Base-by-base conservation (phyloP, 2,113 vertebrate species). In the Alligator sinensis region DNA sequence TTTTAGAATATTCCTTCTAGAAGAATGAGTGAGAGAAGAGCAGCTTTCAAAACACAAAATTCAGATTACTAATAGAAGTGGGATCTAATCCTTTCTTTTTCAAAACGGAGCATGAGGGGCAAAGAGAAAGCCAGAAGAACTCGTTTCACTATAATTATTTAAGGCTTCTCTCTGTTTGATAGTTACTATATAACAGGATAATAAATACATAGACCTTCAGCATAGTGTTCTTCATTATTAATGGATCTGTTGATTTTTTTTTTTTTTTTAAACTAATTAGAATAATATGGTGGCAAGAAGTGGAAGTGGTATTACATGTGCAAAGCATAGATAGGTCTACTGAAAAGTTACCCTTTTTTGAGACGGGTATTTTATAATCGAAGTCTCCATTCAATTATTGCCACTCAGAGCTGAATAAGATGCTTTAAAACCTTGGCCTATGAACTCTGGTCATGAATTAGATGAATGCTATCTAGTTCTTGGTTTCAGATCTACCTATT, bases 401-500 rank as follows among this genome's bases (percentile, higher is more conserved):
- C 94, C 87, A 88, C 95, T 97, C 92, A 80, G 76, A 95, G 87
- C 84, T 93, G 84, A 97, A 95, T 97, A 96, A 95, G 93, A 89
- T 97, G 83, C 88, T 96, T 97, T 98, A 96, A 98, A 98, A 98
- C 98, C 97, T 98, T 98, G 98, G 98, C 98, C 98, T 98, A 80
- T 98, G 97, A 97, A 97, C 97, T 98, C 91, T 97, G 96, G 92
- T 98, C 88, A 13, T 98, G 98, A 98, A 98, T 98, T 97, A 98
- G 97, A 97, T 96, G 93, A 98, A 97, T 97, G 96, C 96, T 97
- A 62, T 98, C 96, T 98, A 97, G 96, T 96, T 97, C 96, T 97
- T 98, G 96, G 97, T 97, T 98, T 97, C 96, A 97, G 96, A 98
- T 98, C 98, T 98, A 96, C 98, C 97, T 98, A 97, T 98, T 98